These are phyloP conservation scores for Ladona fulva DNA, from an alignment of 1,140 invertebrate species.

Conservation along the genomic window DNA sequence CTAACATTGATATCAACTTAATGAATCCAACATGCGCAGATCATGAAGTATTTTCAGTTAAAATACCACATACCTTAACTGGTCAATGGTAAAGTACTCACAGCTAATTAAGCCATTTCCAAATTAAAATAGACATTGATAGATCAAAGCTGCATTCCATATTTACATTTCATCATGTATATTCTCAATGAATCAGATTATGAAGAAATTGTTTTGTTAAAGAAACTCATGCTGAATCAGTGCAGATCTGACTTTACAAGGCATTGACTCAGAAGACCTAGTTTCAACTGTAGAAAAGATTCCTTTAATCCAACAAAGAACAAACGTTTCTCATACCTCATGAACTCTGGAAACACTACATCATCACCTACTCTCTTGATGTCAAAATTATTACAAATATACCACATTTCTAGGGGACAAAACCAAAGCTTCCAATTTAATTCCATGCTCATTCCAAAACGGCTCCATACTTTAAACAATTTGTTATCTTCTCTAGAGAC, in stretches of 20 bases:
- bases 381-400: too few species aligned
- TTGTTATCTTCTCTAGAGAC: neutral
- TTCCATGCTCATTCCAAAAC: neutral
- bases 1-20: neutral
- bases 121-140: neutral
- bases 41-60: neutral
- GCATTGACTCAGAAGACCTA: too few species aligned
- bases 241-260: too few species aligned
- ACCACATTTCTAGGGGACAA: neutral
- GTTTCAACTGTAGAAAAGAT: too few species aligned
- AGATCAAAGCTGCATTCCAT: neutral
- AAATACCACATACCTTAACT: neutral
- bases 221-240: too few species aligned
- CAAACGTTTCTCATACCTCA: too few species aligned
- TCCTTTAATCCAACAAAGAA: too few species aligned
- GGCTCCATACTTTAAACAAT: neutral
- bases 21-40: neutral
- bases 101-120: neutral
- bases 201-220: too few species aligned
- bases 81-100: neutral
- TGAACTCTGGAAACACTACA: too few species aligned
- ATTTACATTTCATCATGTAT: neutral
- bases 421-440: slow-evolving; percentile 4
- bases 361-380: too few species aligned
- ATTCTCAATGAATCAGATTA: too few species aligned